Base-by-base conservation (phyloP, 2,797 vertebrate genomes). In the Sebastes wilsoni region DNA sequence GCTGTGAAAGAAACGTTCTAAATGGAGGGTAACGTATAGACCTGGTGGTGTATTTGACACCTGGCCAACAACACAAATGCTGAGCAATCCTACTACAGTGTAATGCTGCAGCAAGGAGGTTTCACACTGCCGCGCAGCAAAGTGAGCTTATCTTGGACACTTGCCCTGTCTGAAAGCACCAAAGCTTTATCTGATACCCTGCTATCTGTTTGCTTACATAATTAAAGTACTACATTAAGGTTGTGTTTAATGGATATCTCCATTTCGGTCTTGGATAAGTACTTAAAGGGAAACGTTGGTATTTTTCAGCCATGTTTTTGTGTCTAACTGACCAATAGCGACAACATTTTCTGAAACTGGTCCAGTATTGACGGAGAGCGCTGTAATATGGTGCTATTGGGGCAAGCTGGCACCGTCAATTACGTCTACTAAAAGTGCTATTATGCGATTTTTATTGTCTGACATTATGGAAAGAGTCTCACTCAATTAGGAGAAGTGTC, bases 1-100 rank as follows among this genome's bases (percentile, higher is more conserved):
- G 58, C 66, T 2, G 16, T 10, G 16, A 66, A 60, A 54, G 6
- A 64, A 68, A 64, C 38, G 25, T 32, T 62, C 4, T 71, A 55
- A 72, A 49, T 30, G 14, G 36, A 73, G 66, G 10, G 52, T n/a
- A 56, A 81, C 3, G 3, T 56, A 61, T 8, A 25, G 27, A 36
- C 25, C 54, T 60, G 74, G 61, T 66, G 64, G 56, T 61, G 30
- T 46, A 61, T 72, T 52, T 88, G 83, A 84, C 36, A 34, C 22
- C 12, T 1, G 1, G 76, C 76, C 87, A 82, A 66, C 32, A 62
- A 20, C 13, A 71, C 9, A 75, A 75, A 69, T 56, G 72, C 60
- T 42, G 65, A 61, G 34, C 42, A 82, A 81, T 77, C 36, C 76
- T 62, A 18, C 42, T 18, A 46, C 42, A 46, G 16, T 46, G 42